phyloP scores from a whole-genome alignment of 2,888 invertebrate species.

The Nymphalis c-album region DNA sequence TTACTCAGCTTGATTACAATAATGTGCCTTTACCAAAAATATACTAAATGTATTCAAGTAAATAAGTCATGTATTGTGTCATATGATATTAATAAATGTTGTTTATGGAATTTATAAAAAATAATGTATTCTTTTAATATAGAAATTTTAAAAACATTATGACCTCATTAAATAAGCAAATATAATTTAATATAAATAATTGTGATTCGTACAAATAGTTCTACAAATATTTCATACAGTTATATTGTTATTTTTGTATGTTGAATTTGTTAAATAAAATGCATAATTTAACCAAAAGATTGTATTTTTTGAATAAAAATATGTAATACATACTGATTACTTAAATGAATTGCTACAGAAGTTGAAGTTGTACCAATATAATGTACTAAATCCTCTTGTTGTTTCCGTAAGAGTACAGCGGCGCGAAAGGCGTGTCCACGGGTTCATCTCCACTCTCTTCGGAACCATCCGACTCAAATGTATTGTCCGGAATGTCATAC shows the following conservation, averaged over 20 bases:
- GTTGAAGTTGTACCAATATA: conserved; percentile 1
- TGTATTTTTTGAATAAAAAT: conserved; percentile 71
- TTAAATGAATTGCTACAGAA: conserved; percentile 23
- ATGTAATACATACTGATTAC: conserved; percentile 60
- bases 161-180: no score
- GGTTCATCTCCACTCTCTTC: conserved; percentile 90
- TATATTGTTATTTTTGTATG: conserved; percentile 4
- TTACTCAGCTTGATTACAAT: no score
- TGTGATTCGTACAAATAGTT: conserved; percentile 8
- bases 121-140: no score
- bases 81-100: no score
- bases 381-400: conserved; percentile 67
- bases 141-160: no score
- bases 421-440: conserved; percentile 75
- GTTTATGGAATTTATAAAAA: no score
- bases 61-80: no score
- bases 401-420: conserved; percentile 77
- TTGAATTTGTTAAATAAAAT: conserved; percentile 43
- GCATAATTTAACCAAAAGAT: conserved; percentile 63
- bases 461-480: conserved; percentile 98
- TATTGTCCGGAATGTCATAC: conserved; percentile 99
- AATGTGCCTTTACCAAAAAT: no score
- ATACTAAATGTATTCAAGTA: no score
- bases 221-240: conserved; percentile 3
- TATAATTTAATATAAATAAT: background rate